Evolutionary conservation across 2,113 vertebrate genomes (phyloP), one percentile per base, ranked within the genome.

Genomic region (Xenotilapia leptura): DNA sequence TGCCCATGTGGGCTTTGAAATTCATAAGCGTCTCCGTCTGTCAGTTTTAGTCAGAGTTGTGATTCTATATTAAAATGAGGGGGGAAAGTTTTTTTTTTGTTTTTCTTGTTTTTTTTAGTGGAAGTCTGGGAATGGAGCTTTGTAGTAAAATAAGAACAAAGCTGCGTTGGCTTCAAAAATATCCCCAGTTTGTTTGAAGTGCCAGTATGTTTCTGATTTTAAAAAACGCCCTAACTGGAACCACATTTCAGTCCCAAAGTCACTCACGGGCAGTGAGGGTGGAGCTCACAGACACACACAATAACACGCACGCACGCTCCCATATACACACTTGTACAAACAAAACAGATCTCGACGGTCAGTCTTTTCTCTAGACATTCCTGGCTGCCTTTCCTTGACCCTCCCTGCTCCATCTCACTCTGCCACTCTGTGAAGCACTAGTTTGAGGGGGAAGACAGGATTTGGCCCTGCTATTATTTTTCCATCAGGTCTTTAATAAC

Each of bases 161-260:
- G 93, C 86, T 51, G 68, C 62, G 56, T 38, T 86, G 82, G 87
- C 83, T 80, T 88, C 91, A 89, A 89, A 94, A 95, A 94, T 94
- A 95, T 94, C 92, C 88, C 73, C 84, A 88, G 85, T 83, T 90
- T 94, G 93, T 95, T 95, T 95, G 95, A 96, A 95, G 94, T 94
- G 85, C 87, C 86, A 86, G 92, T 91, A 88, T 93, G 94, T 95
- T 94, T 94, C 89, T 92, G 91, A 94, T 94, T 95, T 94, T 62
- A 73, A 91, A 68, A 91, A 92, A 88, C 55, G 86, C 83, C 87
- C 89, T 95, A 95, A 96, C 93, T 95, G 92, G 92, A 96, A 96
- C 94, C 95, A 96, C 92, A 96, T 96, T 96, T 93, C 77, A 80
- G 89, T 93, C 90, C 92, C 90, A 91, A 92, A 93, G 93, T 92